Conservation (phyloP, 2,888 invertebrate species). For the Tetranychus truncatus region DNA sequence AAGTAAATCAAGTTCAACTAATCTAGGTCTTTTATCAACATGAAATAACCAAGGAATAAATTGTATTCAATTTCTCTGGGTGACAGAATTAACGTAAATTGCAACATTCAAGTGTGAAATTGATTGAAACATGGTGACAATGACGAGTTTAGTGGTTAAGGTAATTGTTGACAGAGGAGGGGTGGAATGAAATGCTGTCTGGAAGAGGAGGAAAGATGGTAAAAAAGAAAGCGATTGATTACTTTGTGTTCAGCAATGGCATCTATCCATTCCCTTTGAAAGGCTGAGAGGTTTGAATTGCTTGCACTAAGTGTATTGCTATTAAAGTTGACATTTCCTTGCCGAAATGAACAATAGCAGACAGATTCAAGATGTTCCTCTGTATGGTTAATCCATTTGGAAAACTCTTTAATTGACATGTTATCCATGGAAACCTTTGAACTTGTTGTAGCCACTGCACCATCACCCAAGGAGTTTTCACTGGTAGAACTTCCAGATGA, state of each 20-base stretch:
- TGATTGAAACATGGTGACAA: too few species aligned
- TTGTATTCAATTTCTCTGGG: too few species aligned
- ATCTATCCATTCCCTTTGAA: constrained; percentile 1
- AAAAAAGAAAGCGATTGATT: neutral
- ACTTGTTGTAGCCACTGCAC: constrained; percentile 7
- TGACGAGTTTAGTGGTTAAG: too few species aligned
- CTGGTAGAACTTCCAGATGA: neutral
- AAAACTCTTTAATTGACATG: constrained; percentile 16
- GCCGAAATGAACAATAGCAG: constrained; percentile 17
- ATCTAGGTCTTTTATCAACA: too few species aligned
- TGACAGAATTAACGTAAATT: too few species aligned
- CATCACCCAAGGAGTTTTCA: neutral
- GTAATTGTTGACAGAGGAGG: too few species aligned
- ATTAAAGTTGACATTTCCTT: neutral
- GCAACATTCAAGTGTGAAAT: too few species aligned
- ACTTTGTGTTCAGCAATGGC: constrained; percentile 9
- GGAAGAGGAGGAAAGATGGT: neutral
- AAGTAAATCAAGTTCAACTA: too few species aligned
- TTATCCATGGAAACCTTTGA: constrained; percentile 11
- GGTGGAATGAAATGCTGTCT: too few species aligned
- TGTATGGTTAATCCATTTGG: constrained; percentile 18
- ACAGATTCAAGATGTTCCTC: constrained; percentile 20
- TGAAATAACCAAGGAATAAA: too few species aligned
- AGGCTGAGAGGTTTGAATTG: neutral
- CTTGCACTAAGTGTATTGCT: neutral